Base-by-base conservation (phyloP, 2,797 vertebrate genomes). In the Pteropus rufus region DNA sequence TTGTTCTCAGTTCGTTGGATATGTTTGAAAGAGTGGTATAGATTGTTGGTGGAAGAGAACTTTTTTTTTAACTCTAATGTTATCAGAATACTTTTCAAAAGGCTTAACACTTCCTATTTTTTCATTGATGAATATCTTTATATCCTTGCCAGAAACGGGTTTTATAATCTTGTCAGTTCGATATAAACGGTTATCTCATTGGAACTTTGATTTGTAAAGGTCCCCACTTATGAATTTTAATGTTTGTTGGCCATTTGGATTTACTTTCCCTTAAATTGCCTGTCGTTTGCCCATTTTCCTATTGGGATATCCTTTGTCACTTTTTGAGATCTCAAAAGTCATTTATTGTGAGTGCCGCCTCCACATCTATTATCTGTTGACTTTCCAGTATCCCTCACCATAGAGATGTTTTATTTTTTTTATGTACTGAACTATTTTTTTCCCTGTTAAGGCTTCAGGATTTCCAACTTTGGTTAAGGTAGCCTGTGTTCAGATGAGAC, bases 181-280 rank as follows among this genome's bases (percentile, higher is more conserved):
- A 34, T 84, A 2, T 91, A 62, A 83, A 88, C 41, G 15, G 16
- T 3, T 84, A 54, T 56, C 23, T 90, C 60, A 49, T 31, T 69
- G 52, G 36, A 76, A 58, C 34, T 76, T 81, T 49, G 26, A 81
- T 85, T 92, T 93, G 39, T 10, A 46, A 46, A 76, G 54, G n/a
- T 83, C 10, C n/a, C 9, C 31, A 26, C 7, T 19, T 73, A 11
- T 52, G 56, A 41, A 69, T 89, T 92, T 81, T 70, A 75, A 41
- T 84, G 60, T 94, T 70, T 89, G n/a, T 82, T 96, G 81, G n/a
- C 29, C 31, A 7, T 80, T 96, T 77, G n/a, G 29, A 82, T 93
- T 92, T 93, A 31, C 56, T 91, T 11, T 76, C 80, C 29, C 16
- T 41, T 69, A 75, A 76, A 44, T 86, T 79, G 29, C 9, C 29